phyloP scores from a whole-genome alignment of 2,113 vertebrate species.

The Notothenia coriiceps region DNA sequence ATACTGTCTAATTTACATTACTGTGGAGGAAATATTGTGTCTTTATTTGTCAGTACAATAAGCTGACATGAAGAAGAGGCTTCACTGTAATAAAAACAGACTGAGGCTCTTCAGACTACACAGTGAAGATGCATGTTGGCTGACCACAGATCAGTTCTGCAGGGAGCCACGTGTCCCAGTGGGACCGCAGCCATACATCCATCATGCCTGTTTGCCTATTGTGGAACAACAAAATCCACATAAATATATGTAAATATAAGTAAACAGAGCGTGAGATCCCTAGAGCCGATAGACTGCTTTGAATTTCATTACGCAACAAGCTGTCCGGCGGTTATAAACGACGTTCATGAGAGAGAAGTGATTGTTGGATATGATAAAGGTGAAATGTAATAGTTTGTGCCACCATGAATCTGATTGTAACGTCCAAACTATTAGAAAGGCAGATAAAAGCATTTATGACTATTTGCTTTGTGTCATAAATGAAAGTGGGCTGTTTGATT shows the following conservation, averaged over 20 bases:
- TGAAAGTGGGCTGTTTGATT: constrained; percentile 76
- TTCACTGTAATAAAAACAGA: not conserved
- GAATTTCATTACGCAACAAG: constrained; percentile 87
- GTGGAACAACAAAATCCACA: constrained; percentile 77
- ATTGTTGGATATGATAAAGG: constrained; percentile 87
- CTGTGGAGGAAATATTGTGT: not conserved
- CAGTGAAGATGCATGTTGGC: constrained; percentile 26
- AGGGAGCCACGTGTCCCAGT: constrained; percentile 39
- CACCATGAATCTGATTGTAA: constrained; percentile 94
- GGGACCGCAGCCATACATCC: constrained; percentile 68
- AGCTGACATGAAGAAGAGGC: constrained; percentile 31
- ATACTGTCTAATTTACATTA: not conserved
- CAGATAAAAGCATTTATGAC: constrained; percentile 79
- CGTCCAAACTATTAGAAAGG: constrained; percentile 74
- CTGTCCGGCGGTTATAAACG: constrained; percentile 90
- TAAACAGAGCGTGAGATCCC: constrained; percentile 79
- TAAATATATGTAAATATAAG: constrained; percentile 79
- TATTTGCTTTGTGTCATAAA: constrained; percentile 77
- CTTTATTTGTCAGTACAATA: constrained; percentile 11
- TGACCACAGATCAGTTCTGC: constrained; percentile 64
- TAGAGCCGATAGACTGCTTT: constrained; percentile 80
- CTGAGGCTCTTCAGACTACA: constrained; percentile 33
- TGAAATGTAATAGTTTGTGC: constrained; percentile 93
- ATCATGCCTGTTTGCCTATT: constrained; percentile 79
- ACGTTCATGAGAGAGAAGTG: constrained; percentile 87